phyloP scores from a whole-genome alignment of 2,888 invertebrate genomes.

The Danaus chrysippus region DNA sequence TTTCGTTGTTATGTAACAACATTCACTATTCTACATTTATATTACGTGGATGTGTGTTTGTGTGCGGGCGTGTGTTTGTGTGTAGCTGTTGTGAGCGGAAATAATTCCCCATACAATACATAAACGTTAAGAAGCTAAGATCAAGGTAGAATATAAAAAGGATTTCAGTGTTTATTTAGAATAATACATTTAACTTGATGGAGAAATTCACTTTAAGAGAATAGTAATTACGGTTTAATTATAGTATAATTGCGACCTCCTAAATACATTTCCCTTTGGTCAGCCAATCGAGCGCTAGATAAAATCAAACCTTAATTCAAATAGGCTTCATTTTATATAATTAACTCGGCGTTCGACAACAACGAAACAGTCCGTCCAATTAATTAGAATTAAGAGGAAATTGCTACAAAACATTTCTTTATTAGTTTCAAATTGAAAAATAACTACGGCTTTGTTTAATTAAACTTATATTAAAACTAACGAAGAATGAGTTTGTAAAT shows the following conservation, averaged over 20 bases:
- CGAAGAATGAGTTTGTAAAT: too few species aligned
- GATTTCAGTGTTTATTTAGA: too few species aligned
- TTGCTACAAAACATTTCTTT: too few species aligned
- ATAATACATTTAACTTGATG: not conserved
- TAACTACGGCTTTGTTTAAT: too few species aligned
- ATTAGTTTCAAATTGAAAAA: too few species aligned
- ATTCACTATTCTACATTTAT: conserved; percentile 29
- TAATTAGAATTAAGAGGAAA: too few species aligned
- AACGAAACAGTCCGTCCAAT: too few species aligned
- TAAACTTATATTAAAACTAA: too few species aligned
- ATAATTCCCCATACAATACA: not conserved
- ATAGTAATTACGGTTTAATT: not conserved
- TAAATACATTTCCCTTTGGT: conserved; percentile 18
- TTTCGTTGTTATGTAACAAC: conserved; percentile 30
- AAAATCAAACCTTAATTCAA: conserved; percentile 9
- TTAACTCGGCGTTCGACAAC: not conserved
- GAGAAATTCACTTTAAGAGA: not conserved
- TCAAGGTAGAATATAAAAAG: too few species aligned
- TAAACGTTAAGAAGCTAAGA: not conserved
- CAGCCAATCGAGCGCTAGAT: conserved; percentile 6
- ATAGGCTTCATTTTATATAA: not conserved
- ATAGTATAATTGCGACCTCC: conserved; percentile 3
- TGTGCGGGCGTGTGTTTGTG: not conserved
- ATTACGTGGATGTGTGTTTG: conserved; percentile 2
- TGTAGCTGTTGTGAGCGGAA: not conserved